phyloP scores from a whole-genome alignment of 2,113 vertebrate genomes.

The Brachyhypopomus occidentalis region DNA sequence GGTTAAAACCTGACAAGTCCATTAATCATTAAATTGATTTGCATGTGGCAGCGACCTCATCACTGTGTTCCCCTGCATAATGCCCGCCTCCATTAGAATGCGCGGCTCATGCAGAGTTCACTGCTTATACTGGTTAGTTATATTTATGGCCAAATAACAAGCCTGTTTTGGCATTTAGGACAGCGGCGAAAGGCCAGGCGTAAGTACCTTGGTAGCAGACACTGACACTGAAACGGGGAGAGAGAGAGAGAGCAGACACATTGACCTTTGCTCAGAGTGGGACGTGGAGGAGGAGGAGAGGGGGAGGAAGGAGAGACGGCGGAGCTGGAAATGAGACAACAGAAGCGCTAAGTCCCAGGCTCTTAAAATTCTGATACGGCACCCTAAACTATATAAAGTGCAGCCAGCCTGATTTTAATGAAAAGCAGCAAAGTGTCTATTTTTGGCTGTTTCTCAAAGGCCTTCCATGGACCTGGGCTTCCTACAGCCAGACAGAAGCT shows the following conservation, averaged over 20 bases:
- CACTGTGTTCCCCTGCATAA: not conserved
- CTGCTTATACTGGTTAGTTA: conserved; percentile 28
- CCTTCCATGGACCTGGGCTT: conserved; percentile 8
- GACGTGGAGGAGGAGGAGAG: conserved; percentile 9
- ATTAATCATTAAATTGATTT: conserved; percentile 33
- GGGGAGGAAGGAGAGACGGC: conserved; percentile 1
- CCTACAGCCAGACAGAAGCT: not conserved
- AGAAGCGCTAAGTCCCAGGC: conserved; percentile 1
- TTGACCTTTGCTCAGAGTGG: conserved; percentile 52
- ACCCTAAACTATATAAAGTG: conserved; percentile 6
- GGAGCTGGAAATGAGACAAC: conserved; percentile 15
- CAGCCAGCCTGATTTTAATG: conserved; percentile 3
- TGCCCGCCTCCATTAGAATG: conserved; percentile 4
- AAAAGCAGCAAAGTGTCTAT: conserved; percentile 21
- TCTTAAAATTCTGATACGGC: conserved; percentile 39
- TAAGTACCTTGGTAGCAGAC: conserved; percentile 42
- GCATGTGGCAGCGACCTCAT: conserved; percentile 35
- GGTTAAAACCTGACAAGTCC: conserved; percentile 40
- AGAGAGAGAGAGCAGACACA: conserved; percentile 41
- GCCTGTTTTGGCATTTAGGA: conserved; percentile 50
- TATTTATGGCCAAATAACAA: conserved; percentile 42
- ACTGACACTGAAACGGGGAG: conserved; percentile 40
- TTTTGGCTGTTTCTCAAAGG: conserved; percentile 28
- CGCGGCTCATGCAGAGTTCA: not conserved
- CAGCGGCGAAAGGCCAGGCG: conserved; percentile 48